phyloP scores from a whole-genome alignment of 2,113 vertebrate genomes.

The Heterochromis multidens region DNA sequence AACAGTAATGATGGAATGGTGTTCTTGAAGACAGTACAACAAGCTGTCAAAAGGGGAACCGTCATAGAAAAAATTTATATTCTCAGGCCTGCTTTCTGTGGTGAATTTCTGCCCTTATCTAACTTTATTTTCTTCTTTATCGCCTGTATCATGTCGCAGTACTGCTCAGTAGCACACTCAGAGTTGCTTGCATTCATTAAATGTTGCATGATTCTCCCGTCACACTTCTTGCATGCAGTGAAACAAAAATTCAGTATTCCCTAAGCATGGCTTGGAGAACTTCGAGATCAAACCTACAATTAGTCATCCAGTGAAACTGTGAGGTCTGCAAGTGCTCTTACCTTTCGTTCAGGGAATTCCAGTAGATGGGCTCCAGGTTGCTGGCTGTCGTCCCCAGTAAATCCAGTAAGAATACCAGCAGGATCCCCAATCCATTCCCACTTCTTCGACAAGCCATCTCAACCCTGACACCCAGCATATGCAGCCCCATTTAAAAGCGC shows the following conservation, averaged over 20 bases:
- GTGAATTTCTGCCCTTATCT: background rate
- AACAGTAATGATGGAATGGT: background rate
- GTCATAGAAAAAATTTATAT: background rate
- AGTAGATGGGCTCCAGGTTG: slow-evolving; percentile 83
- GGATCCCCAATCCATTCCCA: slow-evolving; percentile 69
- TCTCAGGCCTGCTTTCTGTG: background rate
- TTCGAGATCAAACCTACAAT: background rate
- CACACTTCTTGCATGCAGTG: background rate
- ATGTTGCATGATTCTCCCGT: background rate
- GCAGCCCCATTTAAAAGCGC: slow-evolving; percentile 54
- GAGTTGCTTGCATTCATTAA: background rate
- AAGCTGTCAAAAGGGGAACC: background rate
- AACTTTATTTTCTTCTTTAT: slow-evolving; percentile 18
- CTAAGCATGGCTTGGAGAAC: background rate
- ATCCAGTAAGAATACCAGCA: slow-evolving; percentile 79
- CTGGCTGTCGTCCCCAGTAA: slow-evolving; percentile 77
- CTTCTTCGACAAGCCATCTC: slow-evolving; percentile 73
- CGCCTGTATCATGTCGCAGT: background rate
- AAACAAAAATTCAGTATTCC: background rate
- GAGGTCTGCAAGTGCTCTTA: slow-evolving; percentile 43
- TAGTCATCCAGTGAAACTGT: background rate
- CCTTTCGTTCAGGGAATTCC: slow-evolving; percentile 82
- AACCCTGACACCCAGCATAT: slow-evolving; percentile 57
- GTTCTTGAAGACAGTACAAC: background rate
- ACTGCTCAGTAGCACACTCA: background rate